A percentile compares a stretch with the other conserved stretches of the same genome.
These are phyloP conservation scores for Patella caerulea DNA, from an alignment of 2,888 invertebrate species.

Conservation along the genomic window DNA sequence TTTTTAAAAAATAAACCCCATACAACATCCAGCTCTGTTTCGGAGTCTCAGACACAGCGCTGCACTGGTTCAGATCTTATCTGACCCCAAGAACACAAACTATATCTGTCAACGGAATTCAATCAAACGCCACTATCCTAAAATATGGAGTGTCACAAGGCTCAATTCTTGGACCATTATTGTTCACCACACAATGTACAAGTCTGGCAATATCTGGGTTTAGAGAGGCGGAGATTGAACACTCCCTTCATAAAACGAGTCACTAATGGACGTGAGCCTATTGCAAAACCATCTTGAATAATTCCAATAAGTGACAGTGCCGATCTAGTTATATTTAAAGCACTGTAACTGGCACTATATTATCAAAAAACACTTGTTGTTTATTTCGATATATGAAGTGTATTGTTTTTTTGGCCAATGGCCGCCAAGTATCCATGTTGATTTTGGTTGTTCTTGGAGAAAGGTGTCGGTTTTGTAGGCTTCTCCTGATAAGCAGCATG, in stretches of 20 bases:
- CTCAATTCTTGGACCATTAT: no score
- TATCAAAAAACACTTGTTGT: slow-evolving; percentile 6
- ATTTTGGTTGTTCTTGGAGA: slow-evolving; percentile 16
- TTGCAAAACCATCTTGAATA: slow-evolving; percentile 22
- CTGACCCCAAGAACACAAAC: no score
- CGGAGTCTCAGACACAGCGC: no score
- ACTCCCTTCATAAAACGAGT: slow-evolving; percentile 23
- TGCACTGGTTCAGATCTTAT: no score
- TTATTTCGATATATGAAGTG: slow-evolving; percentile 11
- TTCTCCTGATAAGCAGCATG: slow-evolving; percentile 15
- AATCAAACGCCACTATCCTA: no score
- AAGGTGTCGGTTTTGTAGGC: slow-evolving; percentile 6
- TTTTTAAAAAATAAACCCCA: no score
- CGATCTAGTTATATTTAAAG: slow-evolving; percentile 24
- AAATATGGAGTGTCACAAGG: no score
- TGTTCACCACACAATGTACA: neutral
- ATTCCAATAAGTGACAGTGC: slow-evolving; percentile 25
- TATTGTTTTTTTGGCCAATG: slow-evolving; percentile 25
- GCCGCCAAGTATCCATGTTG: slow-evolving; percentile 25
- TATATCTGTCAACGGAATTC: no score
- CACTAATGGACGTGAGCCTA: slow-evolving; percentile 30
- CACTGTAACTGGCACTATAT: slow-evolving; percentile 21
- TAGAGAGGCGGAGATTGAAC: slow-evolving; percentile 28
- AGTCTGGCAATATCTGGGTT: slow-evolving; percentile 24
- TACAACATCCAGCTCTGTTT: no score